These are phyloP conservation scores for Numida meleagris DNA, from an alignment of 2,113 vertebrate genomes.

Conservation along the genomic window DNA sequence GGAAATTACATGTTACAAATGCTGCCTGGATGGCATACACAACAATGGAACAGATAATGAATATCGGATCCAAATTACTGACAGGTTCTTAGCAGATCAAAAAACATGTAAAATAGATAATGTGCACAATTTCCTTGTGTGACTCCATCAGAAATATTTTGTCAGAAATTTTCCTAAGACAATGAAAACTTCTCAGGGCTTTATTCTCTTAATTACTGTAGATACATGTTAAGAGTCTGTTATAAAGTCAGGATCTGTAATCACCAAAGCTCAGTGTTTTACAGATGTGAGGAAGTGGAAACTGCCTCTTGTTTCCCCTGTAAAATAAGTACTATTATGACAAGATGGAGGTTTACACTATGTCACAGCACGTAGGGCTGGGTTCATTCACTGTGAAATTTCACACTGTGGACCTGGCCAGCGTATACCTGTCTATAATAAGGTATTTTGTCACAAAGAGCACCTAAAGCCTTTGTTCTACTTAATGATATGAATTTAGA, in stretches of 20 bases:
- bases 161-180: neutral
- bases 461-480: neutral
- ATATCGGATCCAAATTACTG: neutral
- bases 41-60: neutral
- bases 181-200: neutral
- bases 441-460: conserved; percentile 10
- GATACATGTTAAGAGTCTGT: neutral
- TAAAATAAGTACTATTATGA: neutral
- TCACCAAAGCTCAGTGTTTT: neutral
- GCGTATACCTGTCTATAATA: neutral
- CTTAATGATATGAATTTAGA: neutral
- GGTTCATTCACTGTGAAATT: conserved; percentile 2
- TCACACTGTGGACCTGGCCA: neutral
- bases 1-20: neutral
- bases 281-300: neutral
- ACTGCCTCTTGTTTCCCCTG: neutral
- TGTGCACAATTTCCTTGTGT: neutral
- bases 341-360: neutral
- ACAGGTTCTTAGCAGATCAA: neutral
- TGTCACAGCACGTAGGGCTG: neutral
- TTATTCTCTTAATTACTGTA: neutral
- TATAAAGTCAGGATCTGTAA: conserved; percentile 14
- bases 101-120: neutral
- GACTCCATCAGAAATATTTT: neutral
- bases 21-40: neutral